Base-by-base conservation (phyloP, 2,888 invertebrate species). In the Pristionchus maxplancki region DNA sequence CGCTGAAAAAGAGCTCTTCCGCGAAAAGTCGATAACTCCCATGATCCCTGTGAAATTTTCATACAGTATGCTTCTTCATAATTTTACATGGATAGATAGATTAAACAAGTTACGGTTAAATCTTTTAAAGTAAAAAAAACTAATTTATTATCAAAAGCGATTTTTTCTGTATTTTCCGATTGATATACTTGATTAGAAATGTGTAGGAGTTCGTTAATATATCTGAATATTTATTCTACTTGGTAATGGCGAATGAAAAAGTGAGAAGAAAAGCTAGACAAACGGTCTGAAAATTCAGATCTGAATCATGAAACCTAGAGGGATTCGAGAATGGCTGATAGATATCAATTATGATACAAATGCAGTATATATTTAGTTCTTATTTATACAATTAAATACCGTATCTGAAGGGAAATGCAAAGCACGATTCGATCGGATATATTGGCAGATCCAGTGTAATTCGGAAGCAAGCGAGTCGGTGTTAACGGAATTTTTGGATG, bases 401-500 rank as follows among this genome's bases (percentile, higher is more conserved):
- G 71, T 71, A 71, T 71, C 20, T 71, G 24, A 71, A 34, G 15
- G 71, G 37, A 6, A 58, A n/a, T 71, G 71, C 37, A 71, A 71
- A 71, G 71, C 71, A 71, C 71, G 71, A 71, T 34, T 71, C 24
- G 71, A 71, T 71, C 37, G 71, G 37, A 71, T 64, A 24, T 15
- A 78, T 78, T 15, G 78, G n/a, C 48, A 78, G 40, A 78, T 78
- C 40, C 78, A 44, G 71, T 37, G 37, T 15, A 20, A 71, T 15
- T 28, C 24, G n/a, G 78, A 78, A 78, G 78, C 78, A 78, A 78
- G 78, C 78, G 28, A 44, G 40, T 20, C 17, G 37, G 37, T 78
- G 44, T 78, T 78, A 78, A 78, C 78, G 78, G 78, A 78, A 78
- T 78, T 78, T 74, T 78, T 78, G 44, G 78, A 78, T 15, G 48